These are phyloP conservation scores for Pristionchus mayeri DNA, from an alignment of 2,888 invertebrate genomes.

Conservation along the genomic window DNA sequence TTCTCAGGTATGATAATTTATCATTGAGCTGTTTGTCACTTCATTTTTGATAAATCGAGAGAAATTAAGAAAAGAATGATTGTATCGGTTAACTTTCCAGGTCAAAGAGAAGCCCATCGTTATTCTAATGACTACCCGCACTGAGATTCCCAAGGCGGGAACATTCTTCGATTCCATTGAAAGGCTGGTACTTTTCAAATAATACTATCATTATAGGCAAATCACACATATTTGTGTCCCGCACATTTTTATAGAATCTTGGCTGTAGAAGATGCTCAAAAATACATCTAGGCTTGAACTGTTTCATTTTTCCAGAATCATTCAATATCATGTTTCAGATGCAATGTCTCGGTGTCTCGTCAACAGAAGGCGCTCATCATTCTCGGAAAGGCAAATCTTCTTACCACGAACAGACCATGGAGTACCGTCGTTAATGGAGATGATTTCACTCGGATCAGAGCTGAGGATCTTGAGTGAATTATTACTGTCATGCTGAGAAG, in stretches of 20 bases:
- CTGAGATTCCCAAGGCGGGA: neutral
- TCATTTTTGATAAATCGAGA: too few species aligned
- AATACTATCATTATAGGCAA: neutral
- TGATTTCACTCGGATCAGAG: too few species aligned
- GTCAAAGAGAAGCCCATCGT: neutral
- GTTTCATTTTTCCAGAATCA: too few species aligned
- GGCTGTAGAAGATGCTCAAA: too few species aligned
- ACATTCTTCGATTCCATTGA: neutral
- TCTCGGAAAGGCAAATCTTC: neutral
- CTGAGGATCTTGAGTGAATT: too few species aligned
- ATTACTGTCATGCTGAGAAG: too few species aligned
- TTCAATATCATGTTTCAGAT: neutral
- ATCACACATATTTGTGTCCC: neutral
- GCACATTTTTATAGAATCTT: neutral
- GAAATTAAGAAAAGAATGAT: neutral
- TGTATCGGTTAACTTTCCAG: neutral
- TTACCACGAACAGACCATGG: neutral
- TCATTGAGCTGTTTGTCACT: too few species aligned
- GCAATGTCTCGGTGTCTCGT: neutral
- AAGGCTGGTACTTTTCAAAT: neutral
- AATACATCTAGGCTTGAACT: too few species aligned
- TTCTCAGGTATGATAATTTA: slow-evolving; percentile 23
- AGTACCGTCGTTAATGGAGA: neutral
- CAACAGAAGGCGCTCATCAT: neutral
- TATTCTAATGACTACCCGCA: neutral